Evolutionary conservation across 2,113 vertebrate genomes (phyloP), one percentile per base, ranked within the genome.

Genomic region (Boleophthalmus pectinirostris): DNA sequence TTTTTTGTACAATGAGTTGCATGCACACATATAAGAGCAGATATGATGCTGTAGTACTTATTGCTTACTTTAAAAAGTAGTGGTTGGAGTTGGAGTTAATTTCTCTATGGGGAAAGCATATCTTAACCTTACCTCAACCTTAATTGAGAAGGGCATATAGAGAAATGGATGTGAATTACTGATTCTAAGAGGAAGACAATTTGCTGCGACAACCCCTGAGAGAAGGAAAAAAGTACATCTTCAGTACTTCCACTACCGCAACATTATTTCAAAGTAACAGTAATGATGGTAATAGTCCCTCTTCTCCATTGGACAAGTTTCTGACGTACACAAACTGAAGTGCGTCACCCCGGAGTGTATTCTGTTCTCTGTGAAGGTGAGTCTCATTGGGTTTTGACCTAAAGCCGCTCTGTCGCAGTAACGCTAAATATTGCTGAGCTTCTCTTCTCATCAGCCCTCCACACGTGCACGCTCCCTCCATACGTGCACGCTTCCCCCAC

Each of bases 341-440:
- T 80, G 70, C 60, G 33, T 56, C 56, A 71, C 43, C 68, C 45
- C 68, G 15, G 45, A 24, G 25, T 69, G 33, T 67, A 66, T 58
- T 87, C 77, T 35, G 47, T 82, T 80, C 85, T 82, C 75, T 82
- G 79, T 87, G 83, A 88, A 87, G 88, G 87, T 89, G 84, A 90
- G 86, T 69, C 85, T 82, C 65, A 75, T 82, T 88, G 84, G 84
- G 87, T 82, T 87, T 77, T 83, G 84, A 85, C 86, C 85, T 84
- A 75, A 87, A 88, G 85, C 85, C 82, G 79, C 72, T 85, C 88
- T 89, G 89, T 88, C 82, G 89, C 89, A 90, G 89, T 84, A 87
- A 90, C 70, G 75, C 87, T 90, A 87, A 90, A 91, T 91, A 90
- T 91, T 91, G 91, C 91, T 91, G 91, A 92, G 81, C 83, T 84